These are phyloP conservation scores for Python bivittatus DNA, from an alignment of 2,113 vertebrate species.

Conservation along the genomic window DNA sequence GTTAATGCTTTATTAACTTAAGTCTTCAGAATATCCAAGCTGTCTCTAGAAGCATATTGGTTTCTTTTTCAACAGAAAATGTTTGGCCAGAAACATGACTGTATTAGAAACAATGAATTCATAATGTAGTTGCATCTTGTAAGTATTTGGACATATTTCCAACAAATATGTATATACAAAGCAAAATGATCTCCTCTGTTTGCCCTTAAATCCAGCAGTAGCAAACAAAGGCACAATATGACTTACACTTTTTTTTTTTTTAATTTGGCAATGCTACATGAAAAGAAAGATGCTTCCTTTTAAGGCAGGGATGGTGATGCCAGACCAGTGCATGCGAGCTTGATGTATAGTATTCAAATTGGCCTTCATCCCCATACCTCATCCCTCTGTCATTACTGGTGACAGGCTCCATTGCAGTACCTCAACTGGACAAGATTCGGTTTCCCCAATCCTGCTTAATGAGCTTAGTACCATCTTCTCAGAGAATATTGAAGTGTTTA, in stretches of 20 bases:
- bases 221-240: not conserved
- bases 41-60: not conserved
- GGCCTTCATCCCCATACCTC: not conserved
- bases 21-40: not conserved
- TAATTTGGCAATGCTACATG: not conserved
- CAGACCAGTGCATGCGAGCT: not conserved
- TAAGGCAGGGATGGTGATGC: not conserved
- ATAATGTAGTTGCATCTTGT: not conserved
- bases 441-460: not conserved
- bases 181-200: not conserved
- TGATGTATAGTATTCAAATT: not conserved
- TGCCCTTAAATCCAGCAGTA: not conserved
- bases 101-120: not conserved
- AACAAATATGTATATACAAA: not conserved
- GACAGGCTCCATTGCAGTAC: too few relatives aligned
- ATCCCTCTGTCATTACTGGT: not conserved
- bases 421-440: too few relatives aligned
- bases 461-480: not conserved
- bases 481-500: not conserved
- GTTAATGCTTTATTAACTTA: fast-evolving
- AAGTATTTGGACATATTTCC: not conserved
- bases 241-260: not conserved
- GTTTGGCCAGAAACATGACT: not conserved
- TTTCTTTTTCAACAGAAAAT: not conserved
- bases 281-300: not conserved